Conservation (phyloP, 1,140 invertebrate species). For the Hyles vespertilio region DNA sequence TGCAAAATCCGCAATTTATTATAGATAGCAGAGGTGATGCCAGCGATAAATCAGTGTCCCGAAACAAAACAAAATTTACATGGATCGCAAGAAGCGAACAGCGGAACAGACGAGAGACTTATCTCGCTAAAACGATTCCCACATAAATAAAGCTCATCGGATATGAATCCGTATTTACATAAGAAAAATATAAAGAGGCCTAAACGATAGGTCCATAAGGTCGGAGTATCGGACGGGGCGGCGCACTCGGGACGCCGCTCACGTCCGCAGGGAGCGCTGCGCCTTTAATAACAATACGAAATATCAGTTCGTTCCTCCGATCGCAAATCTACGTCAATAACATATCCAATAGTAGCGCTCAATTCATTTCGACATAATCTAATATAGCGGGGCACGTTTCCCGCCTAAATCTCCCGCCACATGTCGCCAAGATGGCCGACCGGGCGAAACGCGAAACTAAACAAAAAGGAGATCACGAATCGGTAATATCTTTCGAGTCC, state of each 20-base stretch:
- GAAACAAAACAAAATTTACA: conserved; percentile 55
- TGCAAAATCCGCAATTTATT: too few species aligned
- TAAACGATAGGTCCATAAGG: conserved; percentile 70
- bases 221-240: conserved; percentile 47
- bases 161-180: conserved; percentile 75
- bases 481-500: conserved; percentile 75
- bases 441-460: conserved; percentile 67
- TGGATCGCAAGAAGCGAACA: conserved; percentile 58
- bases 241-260: conserved; percentile 46
- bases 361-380: conserved; percentile 75
- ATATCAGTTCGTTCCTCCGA: conserved; percentile 75
- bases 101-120: conserved; percentile 58
- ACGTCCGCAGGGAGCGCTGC: conserved; percentile 57
- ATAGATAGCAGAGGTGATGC: neutral
- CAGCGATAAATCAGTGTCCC: conserved; percentile 47
- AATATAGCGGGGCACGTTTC: conserved; percentile 70
- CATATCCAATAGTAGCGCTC: conserved; percentile 75
- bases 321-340: conserved; percentile 76
- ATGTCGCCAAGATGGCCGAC: conserved; percentile 74
- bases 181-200: conserved; percentile 75
- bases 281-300: conserved; percentile 74
- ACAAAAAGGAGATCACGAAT: conserved; percentile 74
- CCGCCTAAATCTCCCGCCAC: conserved; percentile 74
- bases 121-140: conserved; percentile 74
- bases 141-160: conserved; percentile 76